Conservation (phyloP, 2,888 invertebrate genomes). For the Taphrorychus bicolor region DNA sequence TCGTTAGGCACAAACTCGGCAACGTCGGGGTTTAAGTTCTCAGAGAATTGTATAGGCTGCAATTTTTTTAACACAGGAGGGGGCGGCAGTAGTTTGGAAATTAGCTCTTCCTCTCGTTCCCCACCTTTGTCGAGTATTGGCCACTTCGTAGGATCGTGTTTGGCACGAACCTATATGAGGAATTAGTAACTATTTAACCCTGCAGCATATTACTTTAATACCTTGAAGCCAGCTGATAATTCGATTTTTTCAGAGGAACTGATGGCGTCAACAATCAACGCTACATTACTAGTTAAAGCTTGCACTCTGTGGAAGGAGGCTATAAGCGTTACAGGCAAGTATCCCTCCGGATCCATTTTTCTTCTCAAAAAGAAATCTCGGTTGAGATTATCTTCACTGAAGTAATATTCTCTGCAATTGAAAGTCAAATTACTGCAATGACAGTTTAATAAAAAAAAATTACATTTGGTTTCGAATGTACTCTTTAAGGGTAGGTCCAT, state of each 20-base stretch:
- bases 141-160: slow-evolving; percentile 85
- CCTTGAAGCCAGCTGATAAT: slow-evolving; percentile 75
- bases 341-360: slow-evolving; percentile 96
- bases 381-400: slow-evolving; percentile 94
- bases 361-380: slow-evolving; percentile 95
- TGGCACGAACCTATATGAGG: slow-evolving; percentile 75
- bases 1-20: slow-evolving; percentile 79
- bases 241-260: slow-evolving; percentile 86
- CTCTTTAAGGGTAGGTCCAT: slow-evolving; percentile 73
- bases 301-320: slow-evolving; percentile 96
- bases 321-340: slow-evolving; percentile 89
- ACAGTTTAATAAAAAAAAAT: slow-evolving; percentile 48
- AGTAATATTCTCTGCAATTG: slow-evolving; percentile 93
- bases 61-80: slow-evolving; percentile 74
- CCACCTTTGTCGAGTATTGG: slow-evolving; percentile 73
- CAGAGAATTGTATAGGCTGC: slow-evolving; percentile 58
- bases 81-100: slow-evolving; percentile 72
- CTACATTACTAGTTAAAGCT: slow-evolving; percentile 83
- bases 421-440: slow-evolving; percentile 11
- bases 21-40: slow-evolving; percentile 82
- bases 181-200: too few relatives aligned
- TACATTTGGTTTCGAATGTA: slow-evolving; percentile 91
- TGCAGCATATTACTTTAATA: slow-evolving; percentile 57
- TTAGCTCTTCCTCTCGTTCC: slow-evolving; percentile 55
- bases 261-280: slow-evolving; percentile 84